Conservation (phyloP, 1,140 invertebrate species). For the Centruroides sculpturatus region DNA sequence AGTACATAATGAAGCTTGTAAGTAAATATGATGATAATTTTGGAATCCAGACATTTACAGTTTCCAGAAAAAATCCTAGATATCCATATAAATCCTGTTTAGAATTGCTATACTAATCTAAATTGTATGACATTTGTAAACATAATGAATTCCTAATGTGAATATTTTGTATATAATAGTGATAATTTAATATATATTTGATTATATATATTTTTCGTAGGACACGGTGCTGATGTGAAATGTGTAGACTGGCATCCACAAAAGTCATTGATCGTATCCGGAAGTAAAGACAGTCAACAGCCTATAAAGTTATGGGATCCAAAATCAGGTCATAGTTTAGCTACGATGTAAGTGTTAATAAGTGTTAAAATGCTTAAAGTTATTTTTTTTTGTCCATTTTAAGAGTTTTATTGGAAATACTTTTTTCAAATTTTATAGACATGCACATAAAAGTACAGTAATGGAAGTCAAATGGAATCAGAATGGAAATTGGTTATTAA, state of each 20-base stretch:
- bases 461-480: conserved; percentile 99
- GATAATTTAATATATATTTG: too few relatives aligned
- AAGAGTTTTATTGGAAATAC: conserved; percentile 1
- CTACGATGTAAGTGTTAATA: conserved; percentile 38
- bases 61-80: too few relatives aligned
- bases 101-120: too few relatives aligned
- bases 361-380: not conserved
- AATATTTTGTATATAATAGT: too few relatives aligned
- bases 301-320: conserved; percentile 99
- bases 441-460: conserved; percentile 97
- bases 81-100: too few relatives aligned
- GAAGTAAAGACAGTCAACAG: conserved; percentile 99
- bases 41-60: too few relatives aligned
- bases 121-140: too few relatives aligned
- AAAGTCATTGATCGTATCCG: conserved; percentile 90
- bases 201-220: conserved; percentile 31
- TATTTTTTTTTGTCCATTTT: conserved; percentile 4
- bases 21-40: too few relatives aligned
- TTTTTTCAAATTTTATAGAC: conserved; percentile 39
- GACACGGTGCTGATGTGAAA: conserved; percentile 98
- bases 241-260: conserved; percentile 99
- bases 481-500: conserved; percentile 99
- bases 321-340: conserved; percentile 63
- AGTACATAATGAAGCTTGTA: too few relatives aligned
- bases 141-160: too few relatives aligned